Evolutionary conservation across 2,113 vertebrate genomes (phyloP), one percentile per base, ranked within the genome.

Genomic region (Cacatua alba): DNA sequence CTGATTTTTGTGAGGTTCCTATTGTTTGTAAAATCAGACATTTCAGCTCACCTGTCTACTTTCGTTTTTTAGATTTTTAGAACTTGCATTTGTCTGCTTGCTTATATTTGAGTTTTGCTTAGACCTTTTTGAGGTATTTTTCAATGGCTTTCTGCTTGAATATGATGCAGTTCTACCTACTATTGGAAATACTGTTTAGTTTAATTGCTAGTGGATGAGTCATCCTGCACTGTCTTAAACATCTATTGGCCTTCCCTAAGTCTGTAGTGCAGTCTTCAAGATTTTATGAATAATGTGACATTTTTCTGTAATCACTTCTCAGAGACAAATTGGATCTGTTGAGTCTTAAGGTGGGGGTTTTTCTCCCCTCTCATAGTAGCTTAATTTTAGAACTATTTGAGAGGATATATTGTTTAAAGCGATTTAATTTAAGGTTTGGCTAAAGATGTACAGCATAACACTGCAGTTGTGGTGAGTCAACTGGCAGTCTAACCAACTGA

Each of bases 201-300:
- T 90, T 92, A 82, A 80, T 90, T 13, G 4, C 49, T 55, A 28
- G 64, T 35, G 49, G n/a, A 46, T 82, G 75, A 93, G 12, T 94
- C 88, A 93, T 80, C 12, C 74, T 72, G 35, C 28, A 31, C 35
- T 63, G 26, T 49, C 62, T 85, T 57, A 72, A 90, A 37, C 85
- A 79, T 88, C 62, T 88, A 26, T 57, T 82, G 71, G 24, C 63
- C 63, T 82, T 89, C 57, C 52, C 19, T 29, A 64, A 72, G 52
- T 71, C 86, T 92, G 37, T 53, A 72, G 33, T 24, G 33, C 68
- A 67, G 43, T 75, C 29, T 65, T 79, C 10, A 48, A 65, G 31
- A 65, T 79, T 85, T 94, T 79, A 41, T 91, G 84, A 92, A 79
- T 89, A 94, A 90, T 79, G 41, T 72, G n/a, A 23, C 65, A 41